phyloP scores from a whole-genome alignment of 1,140 invertebrate species.

The Platyscapa corneri region DNA sequence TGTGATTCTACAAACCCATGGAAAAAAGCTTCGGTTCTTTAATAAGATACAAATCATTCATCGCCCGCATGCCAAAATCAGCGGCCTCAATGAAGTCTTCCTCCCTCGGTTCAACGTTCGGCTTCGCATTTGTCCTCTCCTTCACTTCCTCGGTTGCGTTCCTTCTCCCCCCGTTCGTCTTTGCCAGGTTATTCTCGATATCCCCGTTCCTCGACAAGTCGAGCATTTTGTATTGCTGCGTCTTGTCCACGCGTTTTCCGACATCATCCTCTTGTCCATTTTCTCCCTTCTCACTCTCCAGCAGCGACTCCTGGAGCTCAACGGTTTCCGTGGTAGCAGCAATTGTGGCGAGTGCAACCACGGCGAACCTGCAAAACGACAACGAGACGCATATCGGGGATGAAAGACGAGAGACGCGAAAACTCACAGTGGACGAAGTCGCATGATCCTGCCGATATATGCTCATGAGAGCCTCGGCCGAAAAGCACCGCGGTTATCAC shows the following conservation, averaged over 20 bases:
- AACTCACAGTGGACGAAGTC: not conserved
- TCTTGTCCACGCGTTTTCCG: too few species aligned
- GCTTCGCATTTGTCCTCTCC: not conserved
- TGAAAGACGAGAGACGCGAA: not conserved
- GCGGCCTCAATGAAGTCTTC: slow-evolving; percentile 78
- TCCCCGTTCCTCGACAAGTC: not conserved
- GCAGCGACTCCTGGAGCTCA: not conserved
- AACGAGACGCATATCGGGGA: not conserved
- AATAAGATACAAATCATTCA: slow-evolving; percentile 79
- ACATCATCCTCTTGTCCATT: too few species aligned
- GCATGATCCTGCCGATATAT: not conserved
- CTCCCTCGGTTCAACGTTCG: slow-evolving; percentile 45
- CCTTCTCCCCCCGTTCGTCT: not conserved
- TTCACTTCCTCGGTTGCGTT: not conserved
- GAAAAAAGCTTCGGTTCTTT: slow-evolving; percentile 82
- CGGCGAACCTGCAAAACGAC: not conserved
- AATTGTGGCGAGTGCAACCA: not conserved
- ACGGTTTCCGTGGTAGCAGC: not conserved
- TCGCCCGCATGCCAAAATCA: slow-evolving; percentile 79
- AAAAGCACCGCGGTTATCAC: not conserved
- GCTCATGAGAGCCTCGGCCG: not conserved
- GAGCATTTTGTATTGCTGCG: too few species aligned
- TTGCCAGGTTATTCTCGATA: not conserved
- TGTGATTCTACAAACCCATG: slow-evolving; percentile 76
- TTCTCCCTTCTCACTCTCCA: not conserved